Evolutionary conservation across 2,888 invertebrate genomes (phyloP).

Genomic region (Phorcus lineatus): DNA sequence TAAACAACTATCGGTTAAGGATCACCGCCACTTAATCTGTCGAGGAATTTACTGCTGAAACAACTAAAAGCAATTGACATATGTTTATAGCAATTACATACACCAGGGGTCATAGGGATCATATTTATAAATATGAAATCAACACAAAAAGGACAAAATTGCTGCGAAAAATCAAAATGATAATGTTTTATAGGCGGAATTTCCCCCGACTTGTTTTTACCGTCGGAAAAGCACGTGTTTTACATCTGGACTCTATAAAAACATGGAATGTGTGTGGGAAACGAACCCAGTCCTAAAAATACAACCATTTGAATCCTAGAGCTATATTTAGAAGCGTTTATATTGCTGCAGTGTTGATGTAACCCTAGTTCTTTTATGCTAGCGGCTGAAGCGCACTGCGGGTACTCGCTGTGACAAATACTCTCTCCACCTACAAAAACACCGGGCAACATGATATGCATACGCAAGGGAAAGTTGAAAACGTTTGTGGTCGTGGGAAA

Average conservation of each 20-base stretch:
- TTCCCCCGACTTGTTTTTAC: not conserved
- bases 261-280: conserved; percentile 11
- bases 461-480: too few relatives aligned
- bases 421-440: too few relatives aligned
- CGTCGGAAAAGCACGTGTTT: not conserved
- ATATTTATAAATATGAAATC: not conserved
- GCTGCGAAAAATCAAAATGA: not conserved
- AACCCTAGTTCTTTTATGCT: not conserved
- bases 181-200: not conserved
- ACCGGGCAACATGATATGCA: too few relatives aligned
- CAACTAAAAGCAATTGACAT: not conserved
- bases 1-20: too few relatives aligned
- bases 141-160: not conserved
- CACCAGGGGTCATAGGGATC: not conserved
- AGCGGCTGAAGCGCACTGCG: not conserved
- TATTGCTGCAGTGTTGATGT: not conserved
- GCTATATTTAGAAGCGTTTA: conserved; percentile 5
- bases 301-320: not conserved
- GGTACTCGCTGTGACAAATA: too few relatives aligned
- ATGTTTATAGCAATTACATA: not conserved
- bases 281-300: not conserved
- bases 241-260: not conserved
- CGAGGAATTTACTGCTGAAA: too few relatives aligned
- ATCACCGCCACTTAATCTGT: too few relatives aligned
- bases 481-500: too few relatives aligned